Conservation (phyloP, 2,113 vertebrate species). For the Engraulis encrasicolus region DNA sequence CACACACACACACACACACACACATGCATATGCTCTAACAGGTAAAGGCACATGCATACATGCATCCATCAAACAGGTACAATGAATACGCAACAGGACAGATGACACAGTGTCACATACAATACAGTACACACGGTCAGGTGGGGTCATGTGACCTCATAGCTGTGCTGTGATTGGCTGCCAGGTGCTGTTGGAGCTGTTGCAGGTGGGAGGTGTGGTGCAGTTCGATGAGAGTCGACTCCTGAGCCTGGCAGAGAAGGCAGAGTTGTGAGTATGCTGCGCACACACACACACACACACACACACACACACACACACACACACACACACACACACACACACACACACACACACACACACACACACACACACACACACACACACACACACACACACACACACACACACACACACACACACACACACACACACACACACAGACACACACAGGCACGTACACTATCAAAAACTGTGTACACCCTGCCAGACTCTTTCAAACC, state of each 20-base stretch:
- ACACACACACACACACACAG: background rate
- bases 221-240: slow-evolving; percentile 93
- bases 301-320: background rate
- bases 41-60: too few relatives aligned
- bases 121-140: too few relatives aligned
- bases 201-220: slow-evolving; percentile 92
- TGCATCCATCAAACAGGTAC: too few relatives aligned
- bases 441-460: too few relatives aligned
- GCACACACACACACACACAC: background rate
- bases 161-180: slow-evolving; percentile 19
- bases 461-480: too few relatives aligned
- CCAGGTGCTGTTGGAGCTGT: slow-evolving; percentile 92
- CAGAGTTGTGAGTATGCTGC: slow-evolving; percentile 87
- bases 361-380: background rate
- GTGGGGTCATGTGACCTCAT: slow-evolving; percentile 6
- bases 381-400: background rate
- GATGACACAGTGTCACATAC: too few relatives aligned
- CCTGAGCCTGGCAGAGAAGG: slow-evolving; percentile 89
- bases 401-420: background rate
- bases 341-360: background rate
- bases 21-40: too few relatives aligned
- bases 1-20: too few relatives aligned
- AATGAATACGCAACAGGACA: too few relatives aligned
- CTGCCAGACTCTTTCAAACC: too few relatives aligned
- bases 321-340: background rate